Base-by-base conservation (phyloP, 2,113 vertebrate genomes). In the Tiliqua scincoides region DNA sequence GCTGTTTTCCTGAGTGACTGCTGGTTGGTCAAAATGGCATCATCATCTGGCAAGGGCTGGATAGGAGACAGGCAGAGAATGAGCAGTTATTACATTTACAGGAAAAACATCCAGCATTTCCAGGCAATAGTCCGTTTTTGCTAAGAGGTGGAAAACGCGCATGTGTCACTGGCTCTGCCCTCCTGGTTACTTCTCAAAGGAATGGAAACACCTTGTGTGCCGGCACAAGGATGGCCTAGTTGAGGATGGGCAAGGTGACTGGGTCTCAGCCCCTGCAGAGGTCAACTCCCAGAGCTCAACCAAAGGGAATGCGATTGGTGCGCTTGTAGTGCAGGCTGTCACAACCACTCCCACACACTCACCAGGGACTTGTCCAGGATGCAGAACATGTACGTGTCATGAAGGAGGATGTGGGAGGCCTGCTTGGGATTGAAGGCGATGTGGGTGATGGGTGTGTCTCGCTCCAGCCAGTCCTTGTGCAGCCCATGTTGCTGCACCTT, bases 361-460 rank as follows among this genome's bases (percentile, higher is more conserved):
- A 99, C 99, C 97, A 98, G 95, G 6, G 96, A 97, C 94, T 98
- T 97, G 95, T 99, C 98, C 1, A 99, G 95, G 93, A 99, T 87
- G 59, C 98, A 99, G 95, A 99, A 97, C 98, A 99, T 98, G 95
- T 97, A 97, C 18, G 67, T 59, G 88, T 99, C 99, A 0, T 99
- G 98, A n/a, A 99, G 95, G 21, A 99, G 85, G 89, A 99, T 95
- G 89, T 99, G 97, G 0, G 95, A 90, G 0, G 97, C 94, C 78
- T 97, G 97, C 79, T 89, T 93, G n/a, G 97, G 96, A 89, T 96
- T 97, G 94, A 99, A 99, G 91, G 96, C 71, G 89, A 99, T 94
- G 67, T 97, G 96, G 1, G 97, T 98, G 94, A 99, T 93, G 20
- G 98, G 98, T 0, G 98, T 97, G 94, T 99, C 98, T 30, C 98